Evolutionary conservation across 2,797 vertebrate species (phyloP).

Genomic region (Cossypha polioptera): DNA sequence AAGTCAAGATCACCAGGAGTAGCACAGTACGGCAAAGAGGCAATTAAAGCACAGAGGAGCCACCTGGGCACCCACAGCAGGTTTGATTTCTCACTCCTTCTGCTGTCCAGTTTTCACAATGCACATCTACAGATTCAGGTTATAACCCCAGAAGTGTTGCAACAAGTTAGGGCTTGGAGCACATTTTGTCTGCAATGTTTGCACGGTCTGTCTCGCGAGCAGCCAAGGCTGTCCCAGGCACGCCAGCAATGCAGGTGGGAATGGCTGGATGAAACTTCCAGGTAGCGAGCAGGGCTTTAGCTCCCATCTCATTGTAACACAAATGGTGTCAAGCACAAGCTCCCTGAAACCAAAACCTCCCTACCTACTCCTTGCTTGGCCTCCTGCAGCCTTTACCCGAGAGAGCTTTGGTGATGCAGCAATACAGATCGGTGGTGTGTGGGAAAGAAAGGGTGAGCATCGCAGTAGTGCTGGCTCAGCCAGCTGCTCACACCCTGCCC

Average conservation of each 20-base stretch:
- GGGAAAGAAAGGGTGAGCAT: background rate
- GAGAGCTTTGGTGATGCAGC: background rate
- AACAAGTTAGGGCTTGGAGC: background rate
- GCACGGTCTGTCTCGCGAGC: rapidly evolving
- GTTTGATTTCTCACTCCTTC: background rate
- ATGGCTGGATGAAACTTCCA: background rate
- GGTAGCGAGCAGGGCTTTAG: background rate
- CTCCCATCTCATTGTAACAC: background rate
- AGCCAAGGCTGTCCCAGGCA: background rate
- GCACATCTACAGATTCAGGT: background rate
- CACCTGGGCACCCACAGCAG: background rate
- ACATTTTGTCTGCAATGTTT: background rate
- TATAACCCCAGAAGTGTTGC: background rate
- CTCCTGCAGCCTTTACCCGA: rapidly evolving
- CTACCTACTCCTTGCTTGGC: background rate
- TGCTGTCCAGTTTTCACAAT: background rate
- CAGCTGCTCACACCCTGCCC: background rate
- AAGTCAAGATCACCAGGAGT: conserved; percentile 18
- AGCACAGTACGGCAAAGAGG: background rate
- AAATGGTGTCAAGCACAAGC: background rate
- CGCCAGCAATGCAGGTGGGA: background rate
- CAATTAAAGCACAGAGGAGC: background rate
- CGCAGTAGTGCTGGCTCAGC: rapidly evolving
- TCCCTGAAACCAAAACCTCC: background rate
- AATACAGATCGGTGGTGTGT: background rate